Percentiles rank a stretch among this genome's conserved stretches.
These are phyloP conservation scores for Cheilosia vulpina DNA, from an alignment of 2,888 invertebrate species.

Conservation along the genomic window DNA sequence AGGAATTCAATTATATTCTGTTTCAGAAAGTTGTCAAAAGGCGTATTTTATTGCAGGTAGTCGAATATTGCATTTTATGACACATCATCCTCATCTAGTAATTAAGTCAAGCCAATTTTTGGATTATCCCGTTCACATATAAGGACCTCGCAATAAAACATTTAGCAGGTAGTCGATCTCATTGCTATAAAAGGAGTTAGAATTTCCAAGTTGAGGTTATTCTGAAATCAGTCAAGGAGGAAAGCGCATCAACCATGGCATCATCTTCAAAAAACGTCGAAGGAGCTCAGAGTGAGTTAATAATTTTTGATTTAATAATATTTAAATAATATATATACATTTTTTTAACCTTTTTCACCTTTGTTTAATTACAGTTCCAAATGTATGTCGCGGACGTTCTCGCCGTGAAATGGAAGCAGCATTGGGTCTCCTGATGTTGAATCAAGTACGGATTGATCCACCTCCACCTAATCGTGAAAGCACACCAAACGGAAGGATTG, in stretches of 20 bases:
- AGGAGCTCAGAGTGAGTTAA: conserved; percentile 26
- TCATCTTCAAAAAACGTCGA: conserved; percentile 18
- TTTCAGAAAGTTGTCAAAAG: too few species aligned
- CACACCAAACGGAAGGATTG: conserved; percentile 6
- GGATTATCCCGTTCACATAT: too few species aligned
- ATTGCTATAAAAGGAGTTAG: too few species aligned
- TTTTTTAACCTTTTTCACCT: neutral
- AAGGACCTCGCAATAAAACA: too few species aligned
- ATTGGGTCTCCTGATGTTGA: conserved; percentile 44
- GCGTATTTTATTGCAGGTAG: too few species aligned
- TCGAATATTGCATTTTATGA: too few species aligned
- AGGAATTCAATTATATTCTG: too few species aligned
- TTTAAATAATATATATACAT: too few species aligned
- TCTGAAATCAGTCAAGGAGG: neutral
- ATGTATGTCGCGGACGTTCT: conserved; percentile 18
- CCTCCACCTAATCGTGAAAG: neutral
- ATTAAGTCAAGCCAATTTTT: too few species aligned
- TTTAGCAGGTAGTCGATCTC: too few species aligned
- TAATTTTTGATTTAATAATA: neutral
- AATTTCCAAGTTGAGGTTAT: neutral
- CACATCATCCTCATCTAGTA: too few species aligned
- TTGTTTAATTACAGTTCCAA: conserved; percentile 30
- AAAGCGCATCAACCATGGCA: conserved; percentile 18
- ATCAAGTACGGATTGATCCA: conserved; percentile 5
- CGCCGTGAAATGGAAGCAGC: conserved; percentile 52